These are phyloP conservation scores for Cactoblastis cactorum DNA, from an alignment of 2,888 invertebrate genomes.

Conservation along the genomic window DNA sequence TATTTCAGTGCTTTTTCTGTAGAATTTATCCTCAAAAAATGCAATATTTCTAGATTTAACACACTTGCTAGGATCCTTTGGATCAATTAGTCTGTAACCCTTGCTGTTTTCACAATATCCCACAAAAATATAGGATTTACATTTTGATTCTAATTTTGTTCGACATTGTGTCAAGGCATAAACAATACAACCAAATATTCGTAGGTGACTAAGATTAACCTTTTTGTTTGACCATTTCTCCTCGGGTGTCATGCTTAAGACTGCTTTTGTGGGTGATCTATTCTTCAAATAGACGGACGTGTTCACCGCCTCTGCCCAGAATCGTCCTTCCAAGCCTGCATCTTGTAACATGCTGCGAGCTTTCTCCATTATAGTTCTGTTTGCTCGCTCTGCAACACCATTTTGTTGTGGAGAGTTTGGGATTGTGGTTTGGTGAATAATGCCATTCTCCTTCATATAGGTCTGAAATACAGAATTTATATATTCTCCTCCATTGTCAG, in stretches of 20 bases:
- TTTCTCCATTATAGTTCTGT: conserved; percentile 22
- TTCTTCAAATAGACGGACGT: conserved; percentile 3
- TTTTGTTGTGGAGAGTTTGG: conserved; percentile 39
- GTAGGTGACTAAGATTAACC: conserved; percentile 7
- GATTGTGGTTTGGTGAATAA: conserved; percentile 28
- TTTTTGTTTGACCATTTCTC: conserved; percentile 8
- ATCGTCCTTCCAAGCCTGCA: conserved; percentile 4
- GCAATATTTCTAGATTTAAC: too few relatives aligned
- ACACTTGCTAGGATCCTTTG: too few relatives aligned
- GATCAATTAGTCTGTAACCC: too few relatives aligned
- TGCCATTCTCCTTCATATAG: conserved; percentile 26
- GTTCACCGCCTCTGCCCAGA: conserved; percentile 6
- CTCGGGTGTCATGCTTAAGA: conserved; percentile 7
- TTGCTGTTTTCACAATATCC: too few relatives aligned
- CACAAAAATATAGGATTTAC: conserved; percentile 9
- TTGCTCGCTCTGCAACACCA: conserved; percentile 35
- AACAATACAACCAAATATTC: conserved; percentile 8
- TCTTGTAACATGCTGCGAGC: conserved; percentile 9
- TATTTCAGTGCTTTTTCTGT: too few relatives aligned
- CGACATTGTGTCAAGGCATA: conserved; percentile 1
- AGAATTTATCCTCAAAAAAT: too few relatives aligned
- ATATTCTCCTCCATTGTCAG: conserved; percentile 12
- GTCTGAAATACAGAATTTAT: conserved; percentile 20
- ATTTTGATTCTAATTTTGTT: conserved; percentile 13
- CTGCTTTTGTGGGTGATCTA: conserved; percentile 7